Conservation (phyloP, 2,113 vertebrate genomes). For the Tichodroma muraria region DNA sequence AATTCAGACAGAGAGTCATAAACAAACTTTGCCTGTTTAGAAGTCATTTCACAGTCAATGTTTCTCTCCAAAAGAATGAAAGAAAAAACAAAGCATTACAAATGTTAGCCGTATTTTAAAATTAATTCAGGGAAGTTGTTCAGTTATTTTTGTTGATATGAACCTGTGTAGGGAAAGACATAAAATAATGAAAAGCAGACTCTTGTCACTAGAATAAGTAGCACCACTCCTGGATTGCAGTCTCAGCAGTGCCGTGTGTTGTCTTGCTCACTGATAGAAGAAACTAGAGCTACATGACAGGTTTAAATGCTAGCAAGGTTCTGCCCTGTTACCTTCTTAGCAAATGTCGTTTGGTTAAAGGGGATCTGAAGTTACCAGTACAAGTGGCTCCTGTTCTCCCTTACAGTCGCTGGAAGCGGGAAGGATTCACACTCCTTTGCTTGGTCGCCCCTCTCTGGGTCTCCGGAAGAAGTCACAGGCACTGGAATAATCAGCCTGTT, state of each 20-base stretch:
- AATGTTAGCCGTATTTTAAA: neutral
- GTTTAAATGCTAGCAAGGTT: neutral
- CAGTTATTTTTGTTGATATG: neutral
- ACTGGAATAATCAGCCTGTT: fast-evolving
- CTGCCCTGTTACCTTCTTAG: neutral
- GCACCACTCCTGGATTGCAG: neutral
- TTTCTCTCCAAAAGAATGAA: neutral
- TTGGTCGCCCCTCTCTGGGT: neutral
- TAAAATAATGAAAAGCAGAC: neutral
- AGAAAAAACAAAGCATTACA: neutral
- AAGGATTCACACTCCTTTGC: neutral
- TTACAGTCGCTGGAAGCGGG: neutral
- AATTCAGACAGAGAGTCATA: neutral
- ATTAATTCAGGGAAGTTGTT: neutral
- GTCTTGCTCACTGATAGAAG: neutral
- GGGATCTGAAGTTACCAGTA: neutral
- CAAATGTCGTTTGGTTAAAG: neutral
- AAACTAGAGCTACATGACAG: neutral
- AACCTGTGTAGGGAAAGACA: neutral
- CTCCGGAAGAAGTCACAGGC: neutral
- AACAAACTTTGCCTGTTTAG: neutral
- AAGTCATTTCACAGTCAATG: neutral
- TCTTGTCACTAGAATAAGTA: neutral
- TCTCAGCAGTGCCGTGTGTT: neutral
- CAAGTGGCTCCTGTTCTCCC: neutral